phyloP scores from a whole-genome alignment of 2,888 invertebrate species.

The Mesorhabditis sp. region DNA sequence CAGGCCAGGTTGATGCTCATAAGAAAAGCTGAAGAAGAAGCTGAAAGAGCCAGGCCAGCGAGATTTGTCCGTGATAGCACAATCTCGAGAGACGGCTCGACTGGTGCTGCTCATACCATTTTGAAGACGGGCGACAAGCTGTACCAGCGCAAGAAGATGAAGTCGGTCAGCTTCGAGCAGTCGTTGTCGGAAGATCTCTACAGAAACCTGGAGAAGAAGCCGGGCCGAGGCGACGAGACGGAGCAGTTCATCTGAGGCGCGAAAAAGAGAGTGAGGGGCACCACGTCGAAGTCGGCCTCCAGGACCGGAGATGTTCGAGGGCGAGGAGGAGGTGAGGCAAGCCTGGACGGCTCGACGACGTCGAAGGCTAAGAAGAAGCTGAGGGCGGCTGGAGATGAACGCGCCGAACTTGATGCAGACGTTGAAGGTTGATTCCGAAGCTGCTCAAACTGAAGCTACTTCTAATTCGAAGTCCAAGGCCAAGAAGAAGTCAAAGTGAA shows the following conservation, averaged over 20 bases:
- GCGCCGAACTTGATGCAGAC: slow-evolving; percentile 5
- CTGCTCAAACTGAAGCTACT: neutral
- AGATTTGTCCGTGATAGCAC: neutral
- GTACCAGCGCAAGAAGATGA: too few species aligned
- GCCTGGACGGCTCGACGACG: too few species aligned
- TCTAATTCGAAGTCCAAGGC: slow-evolving; percentile 15
- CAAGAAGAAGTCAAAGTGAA: slow-evolving; percentile 8
- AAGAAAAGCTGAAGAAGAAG: slow-evolving; percentile 6
- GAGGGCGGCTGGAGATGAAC: neutral
- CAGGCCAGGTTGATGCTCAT: neutral
- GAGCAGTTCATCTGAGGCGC: too few species aligned
- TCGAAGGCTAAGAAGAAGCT: neutral
- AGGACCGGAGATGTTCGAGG: too few species aligned
- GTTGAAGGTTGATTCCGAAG: neutral
- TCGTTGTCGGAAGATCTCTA: too few species aligned
- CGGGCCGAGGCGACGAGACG: too few species aligned
- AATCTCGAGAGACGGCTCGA: neutral
- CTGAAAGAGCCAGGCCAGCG: neutral
- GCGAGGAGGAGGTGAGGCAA: too few species aligned
- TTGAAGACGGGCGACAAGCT: neutral
- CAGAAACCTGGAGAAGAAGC: too few species aligned
- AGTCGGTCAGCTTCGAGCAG: too few species aligned
- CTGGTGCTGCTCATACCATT: neutral
- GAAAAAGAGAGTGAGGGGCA: too few species aligned
- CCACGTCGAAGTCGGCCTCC: too few species aligned